These are phyloP conservation scores for Betta splendens DNA, from an alignment of 2,797 vertebrate genomes.

Conservation along the genomic window DNA sequence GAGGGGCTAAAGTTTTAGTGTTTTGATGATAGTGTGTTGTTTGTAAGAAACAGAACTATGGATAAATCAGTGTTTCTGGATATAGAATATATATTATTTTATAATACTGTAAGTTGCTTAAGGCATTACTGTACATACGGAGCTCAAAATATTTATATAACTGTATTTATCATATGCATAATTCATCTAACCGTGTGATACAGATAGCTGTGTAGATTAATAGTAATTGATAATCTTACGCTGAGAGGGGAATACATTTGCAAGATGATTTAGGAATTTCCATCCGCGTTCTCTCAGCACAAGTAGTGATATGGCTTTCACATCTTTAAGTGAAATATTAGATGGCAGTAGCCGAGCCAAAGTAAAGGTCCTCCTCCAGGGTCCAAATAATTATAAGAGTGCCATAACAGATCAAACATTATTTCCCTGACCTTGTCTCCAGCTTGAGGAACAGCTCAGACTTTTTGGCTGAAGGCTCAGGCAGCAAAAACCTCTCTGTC, in stretches of 20 bases:
- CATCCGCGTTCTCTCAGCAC: constrained; percentile 40
- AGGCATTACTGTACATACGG: no score
- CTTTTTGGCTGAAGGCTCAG: constrained; percentile 55
- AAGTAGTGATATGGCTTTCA: constrained; percentile 55
- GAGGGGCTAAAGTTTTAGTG: constrained; percentile 14
- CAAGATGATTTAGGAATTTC: constrained; percentile 46
- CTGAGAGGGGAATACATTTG: constrained; percentile 33
- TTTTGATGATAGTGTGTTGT: constrained; percentile 5
- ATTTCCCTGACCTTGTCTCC: constrained; percentile 76
- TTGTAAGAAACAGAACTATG: not conserved
- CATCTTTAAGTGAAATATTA: constrained; percentile 75
- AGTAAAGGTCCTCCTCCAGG: constrained; percentile 72
- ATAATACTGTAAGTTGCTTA: no score
- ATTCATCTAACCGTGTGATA: no score
- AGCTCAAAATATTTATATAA: no score
- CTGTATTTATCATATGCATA: no score
- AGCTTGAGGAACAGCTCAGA: constrained; percentile 67
- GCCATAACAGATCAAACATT: constrained; percentile 76
- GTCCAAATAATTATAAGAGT: constrained; percentile 76
- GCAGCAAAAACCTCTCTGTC: constrained; percentile 55
- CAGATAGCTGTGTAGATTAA: not conserved
- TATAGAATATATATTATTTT: no score
- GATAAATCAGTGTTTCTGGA: not conserved
- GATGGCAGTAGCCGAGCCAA: constrained; percentile 68
- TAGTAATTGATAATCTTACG: constrained; percentile 34